Evolutionary conservation across 2,113 vertebrate species (phyloP).

Genomic region (Rafetus swinhoei): DNA sequence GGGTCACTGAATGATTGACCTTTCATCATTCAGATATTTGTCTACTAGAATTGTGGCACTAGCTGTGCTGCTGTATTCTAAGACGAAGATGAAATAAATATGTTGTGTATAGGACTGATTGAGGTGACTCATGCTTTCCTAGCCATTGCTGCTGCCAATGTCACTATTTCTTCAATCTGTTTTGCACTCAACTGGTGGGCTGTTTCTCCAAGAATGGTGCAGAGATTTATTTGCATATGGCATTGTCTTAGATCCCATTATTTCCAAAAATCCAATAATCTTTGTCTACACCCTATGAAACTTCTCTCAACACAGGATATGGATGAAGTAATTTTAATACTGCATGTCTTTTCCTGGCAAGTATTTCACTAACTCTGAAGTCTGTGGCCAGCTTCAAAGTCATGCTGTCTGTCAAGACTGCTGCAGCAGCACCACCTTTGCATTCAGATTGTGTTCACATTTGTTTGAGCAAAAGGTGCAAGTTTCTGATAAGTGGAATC

Average conservation of each 20-base stretch:
- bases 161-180: not conserved
- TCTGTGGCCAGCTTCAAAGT: not conserved
- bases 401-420: not conserved
- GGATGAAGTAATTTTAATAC: not conserved
- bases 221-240: not conserved
- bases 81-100: not conserved
- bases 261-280: not conserved
- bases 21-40: not conserved
- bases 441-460: not conserved
- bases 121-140: not conserved
- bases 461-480: not conserved
- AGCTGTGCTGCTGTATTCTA: not conserved
- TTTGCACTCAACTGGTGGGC: not conserved
- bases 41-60: not conserved
- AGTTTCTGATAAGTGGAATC: not conserved
- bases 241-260: not conserved
- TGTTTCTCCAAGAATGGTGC: not conserved
- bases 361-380: not conserved
- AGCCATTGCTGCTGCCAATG: not conserved
- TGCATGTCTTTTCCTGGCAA: not conserved
- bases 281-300: not conserved
- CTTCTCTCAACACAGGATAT: not conserved
- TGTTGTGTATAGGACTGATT: not conserved
- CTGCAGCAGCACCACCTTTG: not conserved
- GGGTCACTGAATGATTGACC: not conserved